Evolutionary conservation across 2,888 invertebrate species (phyloP).

Genomic region (Lasioglossum malachurum): DNA sequence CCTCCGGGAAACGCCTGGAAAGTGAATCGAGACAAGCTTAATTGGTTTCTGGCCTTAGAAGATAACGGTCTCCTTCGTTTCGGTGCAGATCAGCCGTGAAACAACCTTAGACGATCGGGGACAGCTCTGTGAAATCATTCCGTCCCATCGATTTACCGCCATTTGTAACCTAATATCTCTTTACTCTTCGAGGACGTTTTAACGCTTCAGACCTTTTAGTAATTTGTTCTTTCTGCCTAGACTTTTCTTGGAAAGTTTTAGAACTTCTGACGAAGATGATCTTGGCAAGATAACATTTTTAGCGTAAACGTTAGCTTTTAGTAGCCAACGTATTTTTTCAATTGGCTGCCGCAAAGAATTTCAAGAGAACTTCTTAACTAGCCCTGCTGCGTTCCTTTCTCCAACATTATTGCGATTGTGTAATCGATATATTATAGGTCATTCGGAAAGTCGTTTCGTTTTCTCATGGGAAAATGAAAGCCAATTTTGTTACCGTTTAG

Average conservation of each 20-base stretch:
- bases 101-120: not conserved
- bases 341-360: too few relatives aligned
- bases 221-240: not conserved
- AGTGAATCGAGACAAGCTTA: slow-evolving; percentile 12
- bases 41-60: not conserved
- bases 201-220: not conserved
- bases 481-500: too few relatives aligned
- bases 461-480: too few relatives aligned
- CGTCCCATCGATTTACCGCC: not conserved
- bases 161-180: not conserved
- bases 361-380: not conserved
- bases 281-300: too few relatives aligned
- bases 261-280: too few relatives aligned
- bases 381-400: not conserved
- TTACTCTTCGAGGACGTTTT: not conserved
- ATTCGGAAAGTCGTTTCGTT: too few relatives aligned
- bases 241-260: too few relatives aligned
- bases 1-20: not conserved
- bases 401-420: not conserved
- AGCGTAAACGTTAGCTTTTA: too few relatives aligned
- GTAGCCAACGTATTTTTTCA: too few relatives aligned
- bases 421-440: too few relatives aligned
- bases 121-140: not conserved
- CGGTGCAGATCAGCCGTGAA: slow-evolving; percentile 1
- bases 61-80: not conserved